phyloP scores from a whole-genome alignment of 2,113 vertebrate genomes.

The Pipra filicauda region DNA sequence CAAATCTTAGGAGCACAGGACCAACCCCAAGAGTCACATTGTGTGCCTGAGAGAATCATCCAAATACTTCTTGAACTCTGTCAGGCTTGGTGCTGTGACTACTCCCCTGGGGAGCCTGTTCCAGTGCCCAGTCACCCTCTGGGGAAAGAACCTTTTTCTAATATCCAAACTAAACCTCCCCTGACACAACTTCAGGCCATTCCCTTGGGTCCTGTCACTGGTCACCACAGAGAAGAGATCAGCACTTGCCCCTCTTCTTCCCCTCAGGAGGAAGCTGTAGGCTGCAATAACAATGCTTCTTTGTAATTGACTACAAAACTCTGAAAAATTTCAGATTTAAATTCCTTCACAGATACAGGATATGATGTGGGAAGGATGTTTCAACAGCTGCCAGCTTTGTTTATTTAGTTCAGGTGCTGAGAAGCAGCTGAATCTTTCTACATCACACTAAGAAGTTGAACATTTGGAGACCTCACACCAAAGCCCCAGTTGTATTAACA shows the following conservation, averaged over 20 bases:
- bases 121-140: neutral
- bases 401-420: neutral
- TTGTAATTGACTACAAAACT: neutral
- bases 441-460: neutral
- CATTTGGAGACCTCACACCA: neutral
- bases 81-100: neutral
- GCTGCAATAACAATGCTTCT: neutral
- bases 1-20: neutral
- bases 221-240: neutral
- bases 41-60: neutral
- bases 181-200: neutral
- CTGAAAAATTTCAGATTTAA: neutral
- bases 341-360: neutral
- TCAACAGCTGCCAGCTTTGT: neutral
- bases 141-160: neutral
- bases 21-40: neutral
- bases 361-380: accelerated
- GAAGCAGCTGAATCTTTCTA: neutral
- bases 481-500: neutral
- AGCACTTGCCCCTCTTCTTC: neutral
- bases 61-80: neutral
- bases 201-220: neutral
- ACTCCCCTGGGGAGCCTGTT: neutral
- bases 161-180: neutral
- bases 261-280: neutral